phyloP scores from a whole-genome alignment of 2,888 invertebrate genomes.

The Eupithecia exiguata region DNA sequence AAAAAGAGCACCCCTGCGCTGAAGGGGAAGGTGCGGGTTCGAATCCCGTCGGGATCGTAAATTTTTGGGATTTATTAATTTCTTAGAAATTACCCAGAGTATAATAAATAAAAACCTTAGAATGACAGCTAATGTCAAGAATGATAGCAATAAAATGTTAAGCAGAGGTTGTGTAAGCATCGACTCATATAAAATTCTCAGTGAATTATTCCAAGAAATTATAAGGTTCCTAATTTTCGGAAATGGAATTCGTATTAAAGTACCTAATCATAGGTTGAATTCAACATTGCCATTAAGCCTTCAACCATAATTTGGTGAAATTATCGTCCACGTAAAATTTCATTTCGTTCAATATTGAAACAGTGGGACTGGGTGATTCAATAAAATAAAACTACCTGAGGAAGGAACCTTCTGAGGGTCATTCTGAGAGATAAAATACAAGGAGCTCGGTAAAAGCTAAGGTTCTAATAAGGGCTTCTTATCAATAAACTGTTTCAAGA shows the following conservation, averaged over 20 bases:
- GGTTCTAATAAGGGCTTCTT: neutral
- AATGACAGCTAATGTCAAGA: too few species aligned
- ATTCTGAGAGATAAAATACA: slow-evolving; percentile 14
- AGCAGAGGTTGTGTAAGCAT: neutral
- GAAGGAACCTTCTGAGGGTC: slow-evolving; percentile 38
- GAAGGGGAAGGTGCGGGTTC: too few species aligned
- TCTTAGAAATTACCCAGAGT: too few species aligned
- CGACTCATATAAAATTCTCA: neutral
- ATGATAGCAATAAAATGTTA: too few species aligned
- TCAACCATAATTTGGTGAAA: slow-evolving; percentile 37
- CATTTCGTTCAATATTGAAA: slow-evolving; percentile 47
- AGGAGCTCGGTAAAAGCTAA: neutral
- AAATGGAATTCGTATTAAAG: neutral
- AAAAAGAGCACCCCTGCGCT: too few species aligned
- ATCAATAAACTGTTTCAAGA: neutral
- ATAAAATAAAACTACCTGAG: slow-evolving; percentile 43
- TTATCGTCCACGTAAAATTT: slow-evolving; percentile 45
- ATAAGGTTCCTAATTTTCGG: neutral
- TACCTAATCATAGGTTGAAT: neutral
- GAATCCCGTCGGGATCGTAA: too few species aligned
- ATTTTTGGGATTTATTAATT: too few species aligned
- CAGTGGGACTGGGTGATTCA: slow-evolving; percentile 45
- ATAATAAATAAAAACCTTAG: too few species aligned
- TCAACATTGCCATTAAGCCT: neutral
- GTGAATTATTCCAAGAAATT: neutral